Percentiles rank a stretch among this genome's conserved stretches.
phyloP scores from a whole-genome alignment of 2,113 vertebrate species.

The Vombatus ursinus region DNA sequence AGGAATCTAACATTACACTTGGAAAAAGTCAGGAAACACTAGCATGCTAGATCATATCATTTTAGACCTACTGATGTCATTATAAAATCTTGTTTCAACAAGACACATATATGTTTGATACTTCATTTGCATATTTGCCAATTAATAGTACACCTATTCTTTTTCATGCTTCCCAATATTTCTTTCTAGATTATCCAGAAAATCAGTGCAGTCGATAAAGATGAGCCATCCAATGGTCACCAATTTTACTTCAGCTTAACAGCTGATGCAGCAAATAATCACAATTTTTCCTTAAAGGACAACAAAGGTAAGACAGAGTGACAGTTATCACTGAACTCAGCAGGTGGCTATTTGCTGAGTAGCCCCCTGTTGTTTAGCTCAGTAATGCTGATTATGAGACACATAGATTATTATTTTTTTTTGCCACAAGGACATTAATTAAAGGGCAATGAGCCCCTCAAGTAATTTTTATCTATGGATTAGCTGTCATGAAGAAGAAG shows the following conservation, averaged over 20 bases:
- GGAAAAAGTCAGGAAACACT: background rate
- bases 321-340: background rate
- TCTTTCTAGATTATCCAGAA: constrained; percentile 93
- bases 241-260: constrained; percentile 94
- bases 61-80: background rate
- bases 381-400: constrained; percentile 50
- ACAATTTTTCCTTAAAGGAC: constrained; percentile 95
- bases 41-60: background rate
- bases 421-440: constrained; percentile 70
- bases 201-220: constrained; percentile 95
- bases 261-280: constrained; percentile 88
- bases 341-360: background rate
- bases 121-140: background rate
- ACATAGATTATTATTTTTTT: constrained; percentile 24
- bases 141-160: background rate
- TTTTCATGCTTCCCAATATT: background rate
- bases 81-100: background rate
- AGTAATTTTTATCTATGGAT: constrained; percentile 76
- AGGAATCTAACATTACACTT: background rate
- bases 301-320: constrained; percentile 90
- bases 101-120: background rate
- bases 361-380: constrained; percentile 19
- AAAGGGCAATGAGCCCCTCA: constrained; percentile 56
- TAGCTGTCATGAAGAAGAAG: constrained; percentile 74
- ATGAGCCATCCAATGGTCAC: constrained; percentile 93